phyloP scores from a whole-genome alignment of 2,888 invertebrate species.

The Caenorhabditis sp. region DNA sequence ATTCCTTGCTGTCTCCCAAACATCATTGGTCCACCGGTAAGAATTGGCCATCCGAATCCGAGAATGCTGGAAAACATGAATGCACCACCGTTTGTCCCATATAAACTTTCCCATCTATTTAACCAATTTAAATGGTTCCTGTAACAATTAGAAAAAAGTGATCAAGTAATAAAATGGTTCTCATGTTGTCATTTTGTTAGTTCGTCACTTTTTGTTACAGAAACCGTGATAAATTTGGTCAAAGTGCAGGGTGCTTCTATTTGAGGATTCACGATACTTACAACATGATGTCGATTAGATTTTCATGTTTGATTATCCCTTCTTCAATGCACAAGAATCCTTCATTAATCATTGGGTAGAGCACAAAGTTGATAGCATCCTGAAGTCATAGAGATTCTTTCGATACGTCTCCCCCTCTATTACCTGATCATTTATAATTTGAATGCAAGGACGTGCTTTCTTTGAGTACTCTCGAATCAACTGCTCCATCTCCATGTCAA shows the following conservation, averaged over 20 bases:
- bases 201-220: too few species aligned
- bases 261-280: too few species aligned
- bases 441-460: slow-evolving; percentile 41
- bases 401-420: background rate
- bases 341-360: slow-evolving; percentile 78
- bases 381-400: slow-evolving; percentile 7
- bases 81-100: too few species aligned
- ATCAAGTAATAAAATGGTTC: too few species aligned
- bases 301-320: slow-evolving; percentile 71
- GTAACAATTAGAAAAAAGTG: too few species aligned
- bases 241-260: too few species aligned
- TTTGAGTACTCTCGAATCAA: slow-evolving; percentile 61
- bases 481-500: slow-evolving; percentile 72
- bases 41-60: slow-evolving; percentile 77
- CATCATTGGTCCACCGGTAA: slow-evolving; percentile 74
- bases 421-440: slow-evolving; percentile 58
- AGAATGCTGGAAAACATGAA: slow-evolving; percentile 68
- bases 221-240: too few species aligned
- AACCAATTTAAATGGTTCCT: too few species aligned
- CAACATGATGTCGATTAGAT: slow-evolving; percentile 78
- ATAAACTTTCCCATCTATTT: too few species aligned
- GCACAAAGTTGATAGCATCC: slow-evolving; percentile 72
- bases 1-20: slow-evolving; percentile 64
- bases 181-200: too few species aligned
- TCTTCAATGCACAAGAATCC: slow-evolving; percentile 75